These are phyloP conservation scores for Caradrina clavipalpis DNA, from an alignment of 2,888 invertebrate species.

Conservation along the genomic window DNA sequence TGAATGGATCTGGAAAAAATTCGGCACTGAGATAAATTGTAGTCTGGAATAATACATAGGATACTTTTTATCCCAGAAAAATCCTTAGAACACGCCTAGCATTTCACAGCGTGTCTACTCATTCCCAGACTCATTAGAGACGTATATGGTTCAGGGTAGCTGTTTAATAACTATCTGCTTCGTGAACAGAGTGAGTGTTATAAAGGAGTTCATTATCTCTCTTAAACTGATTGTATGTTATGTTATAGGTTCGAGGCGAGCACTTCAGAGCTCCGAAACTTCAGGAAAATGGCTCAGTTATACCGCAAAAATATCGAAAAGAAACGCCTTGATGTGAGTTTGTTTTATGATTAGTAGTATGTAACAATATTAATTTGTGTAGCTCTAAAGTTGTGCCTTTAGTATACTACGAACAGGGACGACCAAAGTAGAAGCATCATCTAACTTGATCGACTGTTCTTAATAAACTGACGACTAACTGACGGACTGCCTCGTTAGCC, in stretches of 20 bases:
- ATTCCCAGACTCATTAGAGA: no score
- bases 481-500: no score
- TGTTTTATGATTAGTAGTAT: not conserved
- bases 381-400: no score
- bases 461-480: not conserved
- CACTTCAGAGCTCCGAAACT: constrained; percentile 59
- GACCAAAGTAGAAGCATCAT: not conserved
- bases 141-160: no score
- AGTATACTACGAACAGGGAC: not conserved
- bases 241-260: constrained; percentile 48
- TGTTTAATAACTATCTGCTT: no score
- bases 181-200: no score
- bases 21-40: no score
- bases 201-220: not conserved
- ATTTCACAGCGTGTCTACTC: not conserved
- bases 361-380: not conserved
- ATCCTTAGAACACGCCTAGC: not conserved
- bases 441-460: not conserved
- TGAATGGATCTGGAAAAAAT: no score
- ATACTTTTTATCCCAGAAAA: no score
- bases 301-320: constrained; percentile 72
- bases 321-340: constrained; percentile 72
- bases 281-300: constrained; percentile 66
- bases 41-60: no score
- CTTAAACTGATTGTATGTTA: not conserved